phyloP scores from a whole-genome alignment of 1,140 invertebrate genomes.

The Drosophila melanica region DNA sequence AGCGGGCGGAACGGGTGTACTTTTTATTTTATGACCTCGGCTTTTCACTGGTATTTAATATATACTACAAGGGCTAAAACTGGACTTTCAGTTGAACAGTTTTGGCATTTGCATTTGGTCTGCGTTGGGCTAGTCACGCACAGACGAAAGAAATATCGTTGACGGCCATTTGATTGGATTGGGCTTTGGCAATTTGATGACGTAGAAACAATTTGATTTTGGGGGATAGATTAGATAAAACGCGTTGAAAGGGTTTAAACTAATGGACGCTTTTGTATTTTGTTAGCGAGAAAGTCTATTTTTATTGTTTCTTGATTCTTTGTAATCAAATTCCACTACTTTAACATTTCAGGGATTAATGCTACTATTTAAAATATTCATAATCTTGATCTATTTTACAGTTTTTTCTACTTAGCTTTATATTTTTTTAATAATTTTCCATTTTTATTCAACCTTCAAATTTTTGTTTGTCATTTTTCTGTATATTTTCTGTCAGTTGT shows the following conservation, averaged over 20 bases:
- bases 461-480: too few relatives aligned
- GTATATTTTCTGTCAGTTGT: not conserved
- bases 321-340: too few relatives aligned
- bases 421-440: too few relatives aligned
- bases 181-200: slow-evolving; percentile 6
- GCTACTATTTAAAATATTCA: too few relatives aligned
- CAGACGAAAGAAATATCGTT: slow-evolving; percentile 13
- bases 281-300: not conserved
- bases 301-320: too few relatives aligned
- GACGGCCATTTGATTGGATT: slow-evolving; percentile 25
- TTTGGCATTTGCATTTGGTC: slow-evolving; percentile 39
- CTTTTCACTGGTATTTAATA: slow-evolving; percentile 55
- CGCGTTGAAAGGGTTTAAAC: not conserved
- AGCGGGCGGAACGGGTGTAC: not conserved
- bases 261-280: not conserved
- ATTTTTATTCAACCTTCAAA: too few relatives aligned
- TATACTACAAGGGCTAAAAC: not conserved
- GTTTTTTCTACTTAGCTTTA: too few relatives aligned
- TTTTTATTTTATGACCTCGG: slow-evolving; percentile 45
- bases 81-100: slow-evolving; percentile 7
- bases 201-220: slow-evolving; percentile 1
- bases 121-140: slow-evolving; percentile 56
- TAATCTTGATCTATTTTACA: too few relatives aligned
- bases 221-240: not conserved
- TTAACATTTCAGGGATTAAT: too few relatives aligned